phyloP scores from a whole-genome alignment of 1,140 invertebrate genomes.

The Aphelenchoides besseyi region DNA sequence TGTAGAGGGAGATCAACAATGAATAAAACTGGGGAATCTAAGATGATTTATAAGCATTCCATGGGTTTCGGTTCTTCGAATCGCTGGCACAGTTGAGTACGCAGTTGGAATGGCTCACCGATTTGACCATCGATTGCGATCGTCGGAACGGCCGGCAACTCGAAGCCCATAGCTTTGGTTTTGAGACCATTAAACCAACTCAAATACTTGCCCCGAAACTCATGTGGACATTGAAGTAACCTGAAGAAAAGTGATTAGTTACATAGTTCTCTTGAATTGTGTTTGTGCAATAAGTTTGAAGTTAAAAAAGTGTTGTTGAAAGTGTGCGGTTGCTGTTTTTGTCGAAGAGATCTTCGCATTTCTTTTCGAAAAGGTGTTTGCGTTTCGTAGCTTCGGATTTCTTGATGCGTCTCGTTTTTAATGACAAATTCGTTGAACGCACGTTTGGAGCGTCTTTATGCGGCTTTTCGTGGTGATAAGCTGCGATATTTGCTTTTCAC shows the following conservation, averaged over 20 bases:
- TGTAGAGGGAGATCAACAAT: neutral
- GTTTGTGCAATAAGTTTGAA: too few relatives aligned
- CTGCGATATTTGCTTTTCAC: too few relatives aligned
- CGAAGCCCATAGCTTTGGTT: conserved; percentile 16
- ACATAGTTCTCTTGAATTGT: too few relatives aligned
- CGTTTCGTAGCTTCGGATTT: too few relatives aligned
- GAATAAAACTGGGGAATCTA: neutral
- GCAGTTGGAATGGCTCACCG: neutral
- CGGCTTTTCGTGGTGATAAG: too few relatives aligned
- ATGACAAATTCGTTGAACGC: too few relatives aligned
- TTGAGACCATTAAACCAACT: conserved; percentile 12
- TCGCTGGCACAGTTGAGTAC: neutral
- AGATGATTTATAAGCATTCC: neutral
- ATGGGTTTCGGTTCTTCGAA: neutral
- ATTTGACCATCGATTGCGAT: conserved; percentile 2
- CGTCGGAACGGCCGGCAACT: conserved; percentile 1
- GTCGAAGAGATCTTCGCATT: too few relatives aligned
- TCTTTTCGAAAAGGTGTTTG: too few relatives aligned
- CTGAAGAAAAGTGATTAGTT: neutral
- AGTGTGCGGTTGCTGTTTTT: too few relatives aligned
- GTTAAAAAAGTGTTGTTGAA: too few relatives aligned
- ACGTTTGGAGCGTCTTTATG: too few relatives aligned
- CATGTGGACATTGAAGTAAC: neutral
- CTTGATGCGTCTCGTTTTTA: too few relatives aligned
- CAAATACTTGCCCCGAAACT: conserved; percentile 16